phyloP scores from a whole-genome alignment of 53 echinoderm and acorn worm genomes.

The Hippasteria phrygiana region DNA sequence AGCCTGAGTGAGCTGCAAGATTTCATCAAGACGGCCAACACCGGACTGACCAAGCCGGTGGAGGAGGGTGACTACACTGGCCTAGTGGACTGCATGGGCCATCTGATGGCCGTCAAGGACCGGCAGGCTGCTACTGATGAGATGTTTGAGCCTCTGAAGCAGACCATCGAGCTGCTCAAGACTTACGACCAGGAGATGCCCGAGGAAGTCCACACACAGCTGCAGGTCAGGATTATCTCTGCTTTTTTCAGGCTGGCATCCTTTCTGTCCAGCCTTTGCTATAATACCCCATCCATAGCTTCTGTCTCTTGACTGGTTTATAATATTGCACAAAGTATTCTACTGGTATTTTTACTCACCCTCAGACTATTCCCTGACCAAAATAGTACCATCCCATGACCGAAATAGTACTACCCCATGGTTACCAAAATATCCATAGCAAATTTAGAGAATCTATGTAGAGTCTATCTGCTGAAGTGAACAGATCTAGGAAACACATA shows the following conservation, averaged over 20 bases:
- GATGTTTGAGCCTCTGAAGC: conserved; percentile 99
- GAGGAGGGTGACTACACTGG: conserved; percentile 98
- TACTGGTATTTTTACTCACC: too few relatives aligned
- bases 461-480: too few relatives aligned
- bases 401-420: too few relatives aligned
- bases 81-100: conserved; percentile 97
- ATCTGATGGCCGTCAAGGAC: conserved; percentile 95
- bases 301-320: too few relatives aligned
- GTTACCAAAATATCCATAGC: too few relatives aligned
- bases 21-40: conserved; percentile 92
- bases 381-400: too few relatives aligned
- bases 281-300: too few relatives aligned
- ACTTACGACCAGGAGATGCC: conserved; percentile 99
- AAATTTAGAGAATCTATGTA: too few relatives aligned
- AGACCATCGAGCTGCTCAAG: conserved; percentile 98
- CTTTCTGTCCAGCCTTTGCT: not conserved
- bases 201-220: conserved; percentile 97
- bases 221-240: conserved; percentile 71
- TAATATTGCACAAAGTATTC: too few relatives aligned
- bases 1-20: conserved; percentile 97
- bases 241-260: not conserved
- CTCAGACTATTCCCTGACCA: too few relatives aligned
- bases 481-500: too few relatives aligned
- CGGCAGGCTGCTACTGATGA: conserved; percentile 87
- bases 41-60: conserved; percentile 80